These are phyloP conservation scores for Pipa parva DNA, from an alignment of 2,113 vertebrate genomes.

Conservation along the genomic window DNA sequence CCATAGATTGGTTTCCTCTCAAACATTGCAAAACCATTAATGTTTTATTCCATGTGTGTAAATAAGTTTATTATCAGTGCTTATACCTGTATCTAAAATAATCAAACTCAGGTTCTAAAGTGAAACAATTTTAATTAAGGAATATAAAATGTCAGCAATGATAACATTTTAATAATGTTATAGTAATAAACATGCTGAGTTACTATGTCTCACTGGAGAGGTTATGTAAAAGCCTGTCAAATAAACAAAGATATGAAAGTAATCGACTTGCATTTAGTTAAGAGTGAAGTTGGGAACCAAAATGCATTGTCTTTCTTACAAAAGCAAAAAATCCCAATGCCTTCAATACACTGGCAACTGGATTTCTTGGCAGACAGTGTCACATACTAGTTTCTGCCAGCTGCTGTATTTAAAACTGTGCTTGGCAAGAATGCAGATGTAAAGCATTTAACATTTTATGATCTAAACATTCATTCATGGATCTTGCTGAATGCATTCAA, in stretches of 20 bases:
- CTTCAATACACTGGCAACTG: conserved; percentile 17
- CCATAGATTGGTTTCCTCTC: no score
- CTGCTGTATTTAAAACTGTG: conserved; percentile 45
- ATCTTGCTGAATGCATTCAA: conserved; percentile 46
- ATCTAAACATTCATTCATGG: conserved; percentile 46
- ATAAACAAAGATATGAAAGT: conserved; percentile 45
- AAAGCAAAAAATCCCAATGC: conserved; percentile 25
- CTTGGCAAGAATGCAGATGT: conserved; percentile 50
- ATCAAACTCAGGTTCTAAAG: no score
- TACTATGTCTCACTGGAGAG: conserved; percentile 36
- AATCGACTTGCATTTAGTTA: conserved; percentile 37
- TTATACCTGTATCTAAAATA: no score
- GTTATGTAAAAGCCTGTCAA: conserved; percentile 47
- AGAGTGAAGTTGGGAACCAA: conserved; percentile 29
- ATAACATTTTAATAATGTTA: no score
- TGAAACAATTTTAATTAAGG: no score
- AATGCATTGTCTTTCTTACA: conserved; percentile 24
- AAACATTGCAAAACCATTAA: no score
- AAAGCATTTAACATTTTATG: conserved; percentile 44
- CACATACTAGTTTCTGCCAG: conserved; percentile 44
- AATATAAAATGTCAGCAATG: no score
- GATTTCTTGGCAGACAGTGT: conserved; percentile 45
- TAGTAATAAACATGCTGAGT: conserved; percentile 31
- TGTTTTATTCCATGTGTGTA: no score
- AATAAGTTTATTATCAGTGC: no score